Base-by-base conservation (phyloP, 1,140 invertebrate species). In the Trichomalopsis sarcophagae region DNA sequence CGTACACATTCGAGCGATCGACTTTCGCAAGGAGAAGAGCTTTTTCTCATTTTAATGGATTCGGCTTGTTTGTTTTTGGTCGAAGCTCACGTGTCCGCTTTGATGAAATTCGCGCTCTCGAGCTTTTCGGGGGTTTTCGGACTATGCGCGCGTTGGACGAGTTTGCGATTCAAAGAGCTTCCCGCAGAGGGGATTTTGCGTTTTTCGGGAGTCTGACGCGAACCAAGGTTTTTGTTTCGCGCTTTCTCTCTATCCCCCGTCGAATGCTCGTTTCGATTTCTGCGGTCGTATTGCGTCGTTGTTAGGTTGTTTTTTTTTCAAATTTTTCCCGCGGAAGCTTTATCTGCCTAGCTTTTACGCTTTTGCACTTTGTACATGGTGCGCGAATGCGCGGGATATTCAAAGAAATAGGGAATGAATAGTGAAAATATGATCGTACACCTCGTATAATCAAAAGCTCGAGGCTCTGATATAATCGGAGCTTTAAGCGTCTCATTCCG, bases 31-130 rank as follows among this genome's bases (percentile, higher is more conserved):
- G 74, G 33, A 76, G n/a, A 76, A 10, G 33, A 40, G 40, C 2
- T 50, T 47, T 76, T 76, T 79, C 77, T 79, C 55, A 66, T 79
- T 79, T 66, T n/a, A 55, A 79, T 66, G 55, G 55, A 21, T 79
- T 66, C 55, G 7, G 50, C 50, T 36, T 66, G 55, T 79, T 79
- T 79, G 30, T 79, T 79, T 62, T 66, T 79, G 27, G n/a, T 50
- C 27, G 27, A 33, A 40, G 11, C 27, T 73, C 27, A 30, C 68
- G 68, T 23, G 76, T 78, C 27, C 33, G 17, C 74, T 79, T 62
- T 66, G 77, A 62, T 66, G 77, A 55, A 66, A 79, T 62, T 79
- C 7, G 50, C 74, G 14, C 40, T 44, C 73, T 50, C 44, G 44
- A 77, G 75, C 40, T 77, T 77, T 55, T 55, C 73, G 73, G 36